Evolutionary conservation across 2,113 vertebrate species (phyloP).

Genomic region (zebrafish (Danio rerio)): DNA sequence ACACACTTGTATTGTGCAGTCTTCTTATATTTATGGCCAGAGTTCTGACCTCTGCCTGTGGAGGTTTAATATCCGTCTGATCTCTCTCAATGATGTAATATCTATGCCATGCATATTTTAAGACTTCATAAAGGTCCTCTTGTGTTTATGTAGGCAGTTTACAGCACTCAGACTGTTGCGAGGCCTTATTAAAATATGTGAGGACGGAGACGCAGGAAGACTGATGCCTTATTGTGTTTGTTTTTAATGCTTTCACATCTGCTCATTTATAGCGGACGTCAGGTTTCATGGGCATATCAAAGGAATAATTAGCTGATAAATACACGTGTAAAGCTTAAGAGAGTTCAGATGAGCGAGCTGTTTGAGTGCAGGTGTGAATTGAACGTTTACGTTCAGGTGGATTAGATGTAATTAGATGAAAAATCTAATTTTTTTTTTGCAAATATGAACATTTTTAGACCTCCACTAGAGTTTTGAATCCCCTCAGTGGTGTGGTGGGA

Average conservation of each 20-base stretch:
- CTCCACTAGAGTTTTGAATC: no score
- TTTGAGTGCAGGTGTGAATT: not conserved
- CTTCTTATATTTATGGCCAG: constrained; percentile 16
- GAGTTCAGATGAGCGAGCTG: constrained; percentile 21
- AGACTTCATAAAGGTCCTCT: constrained; percentile 55
- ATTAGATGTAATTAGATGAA: not conserved
- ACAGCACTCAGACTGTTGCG: not conserved
- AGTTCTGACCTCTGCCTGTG: not conserved
- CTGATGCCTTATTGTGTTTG: not conserved
- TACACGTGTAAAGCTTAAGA: constrained; percentile 24
- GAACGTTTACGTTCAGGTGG: not conserved
- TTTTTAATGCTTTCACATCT: constrained; percentile 21
- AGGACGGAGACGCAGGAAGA: not conserved
- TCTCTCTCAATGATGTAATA: constrained; percentile 59
- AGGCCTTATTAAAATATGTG: constrained; percentile 42
- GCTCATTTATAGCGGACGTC: constrained; percentile 35
- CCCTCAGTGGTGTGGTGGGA: no score
- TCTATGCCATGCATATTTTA: constrained; percentile 66
- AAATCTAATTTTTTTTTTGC: no score
- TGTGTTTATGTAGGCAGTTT: constrained; percentile 39
- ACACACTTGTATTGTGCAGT: no score
- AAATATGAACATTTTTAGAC: no score
- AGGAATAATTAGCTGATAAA: constrained; percentile 2
- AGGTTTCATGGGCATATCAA: constrained; percentile 19
- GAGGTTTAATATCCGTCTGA: constrained; percentile 65